Conservation (phyloP, 2,888 invertebrate genomes). For the Macroteleia sp. region DNA sequence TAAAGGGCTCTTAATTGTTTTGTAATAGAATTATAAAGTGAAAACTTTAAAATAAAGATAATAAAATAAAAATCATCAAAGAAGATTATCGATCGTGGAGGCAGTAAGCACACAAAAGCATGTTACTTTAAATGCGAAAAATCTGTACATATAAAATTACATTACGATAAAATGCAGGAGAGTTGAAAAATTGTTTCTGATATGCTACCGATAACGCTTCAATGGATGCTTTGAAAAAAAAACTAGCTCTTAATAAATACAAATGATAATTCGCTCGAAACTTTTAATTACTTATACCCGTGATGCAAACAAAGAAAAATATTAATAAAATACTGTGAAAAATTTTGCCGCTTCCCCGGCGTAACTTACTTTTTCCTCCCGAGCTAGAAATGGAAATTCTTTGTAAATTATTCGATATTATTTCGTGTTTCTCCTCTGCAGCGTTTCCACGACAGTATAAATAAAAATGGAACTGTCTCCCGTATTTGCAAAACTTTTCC, state of each 20-base stretch:
- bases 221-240: background rate
- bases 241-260: conserved; percentile 30
- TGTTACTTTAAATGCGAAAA: too few relatives aligned
- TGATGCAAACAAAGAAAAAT: conserved; percentile 30
- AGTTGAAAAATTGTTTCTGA: conserved; percentile 11
- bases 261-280: conserved; percentile 41
- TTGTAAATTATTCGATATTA: conserved; percentile 64
- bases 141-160: too few relatives aligned
- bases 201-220: conserved; percentile 23
- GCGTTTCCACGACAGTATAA: conserved; percentile 58
- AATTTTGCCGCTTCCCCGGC: conserved; percentile 8
- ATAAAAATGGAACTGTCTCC: conserved; percentile 63
- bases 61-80: too few relatives aligned
- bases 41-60: too few relatives aligned
- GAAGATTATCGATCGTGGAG: too few relatives aligned
- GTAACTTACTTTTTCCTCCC: conserved; percentile 43
- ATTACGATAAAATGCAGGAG: too few relatives aligned
- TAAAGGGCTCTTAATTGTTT: too few relatives aligned
- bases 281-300: conserved; percentile 48
- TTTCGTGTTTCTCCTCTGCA: conserved; percentile 54
- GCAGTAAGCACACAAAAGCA: too few relatives aligned
- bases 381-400: conserved; percentile 57
- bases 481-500: conserved; percentile 60
- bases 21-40: too few relatives aligned
- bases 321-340: conserved; percentile 50